These are phyloP conservation scores for Thermophis baileyi DNA, from an alignment of 2,113 vertebrate genomes.

Conservation along the genomic window DNA sequence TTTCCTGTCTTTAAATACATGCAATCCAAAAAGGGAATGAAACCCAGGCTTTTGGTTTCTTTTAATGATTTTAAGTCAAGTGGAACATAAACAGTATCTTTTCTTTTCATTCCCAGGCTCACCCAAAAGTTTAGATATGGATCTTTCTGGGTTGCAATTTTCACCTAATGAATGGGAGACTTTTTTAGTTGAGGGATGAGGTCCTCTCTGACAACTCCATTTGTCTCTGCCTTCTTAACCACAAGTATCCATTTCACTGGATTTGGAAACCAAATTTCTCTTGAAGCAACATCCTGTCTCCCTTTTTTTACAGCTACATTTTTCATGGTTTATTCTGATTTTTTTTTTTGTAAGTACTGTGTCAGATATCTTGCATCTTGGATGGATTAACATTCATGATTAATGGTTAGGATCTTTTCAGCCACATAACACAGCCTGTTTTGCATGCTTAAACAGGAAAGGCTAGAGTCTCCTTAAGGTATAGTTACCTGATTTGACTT, in stretches of 20 bases:
- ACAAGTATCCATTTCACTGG: not conserved
- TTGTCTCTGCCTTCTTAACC: not conserved
- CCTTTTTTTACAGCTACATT: not conserved
- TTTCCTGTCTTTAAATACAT: not conserved
- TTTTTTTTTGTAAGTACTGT: not conserved
- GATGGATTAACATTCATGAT: not conserved
- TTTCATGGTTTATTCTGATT: not conserved
- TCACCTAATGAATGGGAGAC: not conserved
- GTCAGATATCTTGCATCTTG: not conserved
- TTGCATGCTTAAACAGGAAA: not conserved
- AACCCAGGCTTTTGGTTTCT: not conserved
- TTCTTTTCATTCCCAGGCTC: not conserved
- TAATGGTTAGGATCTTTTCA: not conserved
- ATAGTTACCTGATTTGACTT: conserved; percentile 19
- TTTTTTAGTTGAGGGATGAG: not conserved
- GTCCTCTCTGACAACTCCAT: not conserved
- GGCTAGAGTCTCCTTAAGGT: not conserved
- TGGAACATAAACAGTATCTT: not conserved
- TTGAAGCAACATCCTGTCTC: not conserved
- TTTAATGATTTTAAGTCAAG: not conserved
- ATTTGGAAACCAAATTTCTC: not conserved
- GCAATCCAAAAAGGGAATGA: not conserved
- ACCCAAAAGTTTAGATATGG: not conserved
- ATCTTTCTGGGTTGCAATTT: not conserved
- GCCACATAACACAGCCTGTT: not conserved